Base-by-base conservation (phyloP, 2,888 invertebrate genomes). In the Pilophorus perplexus region DNA sequence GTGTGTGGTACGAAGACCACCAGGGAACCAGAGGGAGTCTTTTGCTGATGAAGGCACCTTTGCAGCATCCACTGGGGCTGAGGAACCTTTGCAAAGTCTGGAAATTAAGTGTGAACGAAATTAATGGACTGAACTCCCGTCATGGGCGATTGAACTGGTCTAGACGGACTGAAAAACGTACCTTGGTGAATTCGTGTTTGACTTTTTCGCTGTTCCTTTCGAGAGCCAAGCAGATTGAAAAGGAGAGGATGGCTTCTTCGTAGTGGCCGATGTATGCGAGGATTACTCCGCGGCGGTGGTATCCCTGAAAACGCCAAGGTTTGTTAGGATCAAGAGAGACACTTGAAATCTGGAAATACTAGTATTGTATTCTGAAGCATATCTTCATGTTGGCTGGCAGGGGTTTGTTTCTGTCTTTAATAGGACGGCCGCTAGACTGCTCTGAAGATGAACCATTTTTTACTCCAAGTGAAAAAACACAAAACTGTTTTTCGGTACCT, bases 201-300 rank as follows among this genome's bases (percentile, higher is more conserved):
- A 85, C 82, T 69, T 81, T 74, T 54, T 81, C 80, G 0, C 77
- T 73, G 25, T 79, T 77, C 64, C 79, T 78, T 72, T 83, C 82
- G 54, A 84, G 77, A n/a, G 81, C 80, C 50, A 82, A 79, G 72
- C 83, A 83, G 66, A 82, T 77, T 57, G 82, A 79, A 67, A 83
- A 79, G 16, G 82, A 79, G 14, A 81, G 76, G 37, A 83, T 79
- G 16, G 84, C 83, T 70, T 84, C 84, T 71, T 84, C 83, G 74
- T 80, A 80, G 54, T 79, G 78, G 20, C 80, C 80, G 52, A 83
- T 74, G 4, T 80, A 80, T 46, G 78, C 78, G 60, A 84, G 76
- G 16, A 82, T 82, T 68, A 79, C 75, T 12, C 81, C 83, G 74
- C 81, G 78, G 44, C 83, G 78, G 72, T 80, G 83, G 74, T 84